phyloP scores from a whole-genome alignment of 2,888 invertebrate genomes.

The Carcina quercana region DNA sequence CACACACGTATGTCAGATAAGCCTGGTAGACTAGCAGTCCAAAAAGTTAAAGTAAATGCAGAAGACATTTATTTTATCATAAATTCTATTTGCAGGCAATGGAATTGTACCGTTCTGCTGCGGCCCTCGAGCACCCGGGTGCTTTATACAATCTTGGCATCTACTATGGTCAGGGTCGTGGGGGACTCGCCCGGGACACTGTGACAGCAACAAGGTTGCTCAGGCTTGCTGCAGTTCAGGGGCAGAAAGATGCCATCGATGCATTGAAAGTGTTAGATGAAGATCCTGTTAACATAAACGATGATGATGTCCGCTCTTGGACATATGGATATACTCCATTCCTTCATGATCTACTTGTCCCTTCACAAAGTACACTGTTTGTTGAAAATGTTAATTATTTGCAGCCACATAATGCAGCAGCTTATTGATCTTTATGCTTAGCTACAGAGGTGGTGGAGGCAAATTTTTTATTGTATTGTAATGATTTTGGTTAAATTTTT shows the following conservation, averaged over 20 bases:
- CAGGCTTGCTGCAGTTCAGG: slow-evolving; percentile 73
- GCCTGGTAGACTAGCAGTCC: too few species aligned
- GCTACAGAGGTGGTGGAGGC: neutral
- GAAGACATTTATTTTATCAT: too few species aligned
- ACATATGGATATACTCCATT: slow-evolving; percentile 24
- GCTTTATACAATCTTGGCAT: slow-evolving; percentile 82
- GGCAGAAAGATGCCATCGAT: slow-evolving; percentile 71
- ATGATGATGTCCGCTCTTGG: slow-evolving; percentile 34
- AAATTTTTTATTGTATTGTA: too few species aligned
- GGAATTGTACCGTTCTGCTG: slow-evolving; percentile 77
- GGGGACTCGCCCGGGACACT: slow-evolving; percentile 67
- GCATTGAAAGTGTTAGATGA: slow-evolving; percentile 57
- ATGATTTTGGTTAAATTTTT: too few species aligned
- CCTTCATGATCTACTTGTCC: slow-evolving; percentile 33
- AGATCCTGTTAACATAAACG: slow-evolving; percentile 23
- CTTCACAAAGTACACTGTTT: slow-evolving; percentile 48
- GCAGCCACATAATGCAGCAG: slow-evolving; percentile 29
- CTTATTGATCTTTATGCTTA: slow-evolving; percentile 22
- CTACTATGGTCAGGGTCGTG: slow-evolving; percentile 78
- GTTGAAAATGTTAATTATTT: slow-evolving; percentile 43
- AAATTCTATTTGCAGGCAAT: too few species aligned
- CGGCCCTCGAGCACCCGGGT: slow-evolving; percentile 76
- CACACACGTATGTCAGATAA: too few species aligned
- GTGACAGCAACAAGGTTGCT: slow-evolving; percentile 66
- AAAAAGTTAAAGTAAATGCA: too few species aligned